These are phyloP conservation scores for Pempheris klunzingeri DNA, from an alignment of 2,797 vertebrate species.

Conservation along the genomic window DNA sequence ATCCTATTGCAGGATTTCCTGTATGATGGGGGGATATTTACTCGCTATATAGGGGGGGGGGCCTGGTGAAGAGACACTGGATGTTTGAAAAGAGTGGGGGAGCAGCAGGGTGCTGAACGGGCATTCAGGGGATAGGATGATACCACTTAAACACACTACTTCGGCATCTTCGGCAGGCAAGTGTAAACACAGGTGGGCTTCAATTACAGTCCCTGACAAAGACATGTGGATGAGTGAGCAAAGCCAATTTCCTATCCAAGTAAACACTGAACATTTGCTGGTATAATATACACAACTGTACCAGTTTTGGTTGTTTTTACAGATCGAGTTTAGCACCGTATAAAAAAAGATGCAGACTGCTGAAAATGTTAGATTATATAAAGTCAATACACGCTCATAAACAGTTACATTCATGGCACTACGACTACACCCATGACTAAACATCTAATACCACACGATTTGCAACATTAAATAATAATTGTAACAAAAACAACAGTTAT, in stretches of 20 bases:
- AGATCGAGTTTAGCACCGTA: not conserved
- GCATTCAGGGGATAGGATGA: slow-evolving; percentile 62
- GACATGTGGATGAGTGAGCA: not conserved
- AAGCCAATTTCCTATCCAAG: not conserved
- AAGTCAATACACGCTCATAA: not conserved
- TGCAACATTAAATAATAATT: not conserved
- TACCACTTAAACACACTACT: slow-evolving; percentile 42
- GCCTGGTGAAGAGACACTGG: slow-evolving; percentile 47
- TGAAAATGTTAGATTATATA: not conserved
- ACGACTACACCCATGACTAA: not conserved
- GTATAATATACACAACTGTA: no score
- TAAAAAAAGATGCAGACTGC: not conserved
- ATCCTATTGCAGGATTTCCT: slow-evolving; percentile 66
- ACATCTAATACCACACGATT: not conserved
- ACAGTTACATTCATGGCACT: not conserved
- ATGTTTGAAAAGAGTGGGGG: slow-evolving; percentile 46
- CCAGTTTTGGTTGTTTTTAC: not conserved
- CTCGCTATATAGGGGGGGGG: slow-evolving; percentile 3
- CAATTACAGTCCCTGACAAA: slow-evolving; percentile 30
- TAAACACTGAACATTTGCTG: no score
- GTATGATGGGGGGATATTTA: slow-evolving; percentile 41
- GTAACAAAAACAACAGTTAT: no score
- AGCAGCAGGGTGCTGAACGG: slow-evolving; percentile 64
- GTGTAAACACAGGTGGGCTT: slow-evolving; percentile 43
- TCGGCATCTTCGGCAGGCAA: slow-evolving; percentile 16